Base-by-base conservation (phyloP, 2,888 invertebrate species). In the Pseudococcus jackbeardsleyi region DNA sequence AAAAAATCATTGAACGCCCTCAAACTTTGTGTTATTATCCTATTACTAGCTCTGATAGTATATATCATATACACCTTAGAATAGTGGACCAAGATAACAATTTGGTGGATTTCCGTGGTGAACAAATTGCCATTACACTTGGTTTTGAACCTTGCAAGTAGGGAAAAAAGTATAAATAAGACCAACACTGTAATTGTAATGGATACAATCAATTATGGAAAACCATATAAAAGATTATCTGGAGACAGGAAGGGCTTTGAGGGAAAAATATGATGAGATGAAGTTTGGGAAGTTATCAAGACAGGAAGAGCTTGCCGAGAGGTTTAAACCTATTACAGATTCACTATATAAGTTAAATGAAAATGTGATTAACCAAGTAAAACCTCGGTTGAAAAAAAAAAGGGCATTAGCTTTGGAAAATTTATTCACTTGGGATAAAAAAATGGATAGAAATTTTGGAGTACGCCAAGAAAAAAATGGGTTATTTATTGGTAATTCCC, bases 51-150 rank as follows among this genome's bases (percentile, higher is more conserved):
- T 7, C 9, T 46, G 50, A 50, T 50, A 50, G 11, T 3, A 84
- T 84, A 2, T 84, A 19, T 19, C 46, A 42, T n/a, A 6, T 84
- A 48, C 48, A 48, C 5, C 9, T 84, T 6, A 4, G 19, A n/a
- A 46, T 84, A 84, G 84, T 84, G 5, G 84, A 84, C 50, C 84
- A 84, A n/a, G 84, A 84, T 19, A 48, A 84, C 50, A 50, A 84
- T 22, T n/a, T 84, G 11, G 26, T 84, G 48, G 48, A 48, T 84
- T 84, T 84, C 17, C n/a, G 50, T 8, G 84, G 84, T n/a, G 84
- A 84, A 46, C 17, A 84, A 19, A 22, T 79, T 2, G 6, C 15
- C 15, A 12, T 79, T 4, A 39, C 39, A 7, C 26, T 79, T n/a
- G 79, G 42, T 17, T 79, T 79, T 42, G 8, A 15, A 39, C 79